Base-by-base conservation (phyloP, 2,113 vertebrate genomes). In the Sphaerodactylus townsendi region DNA sequence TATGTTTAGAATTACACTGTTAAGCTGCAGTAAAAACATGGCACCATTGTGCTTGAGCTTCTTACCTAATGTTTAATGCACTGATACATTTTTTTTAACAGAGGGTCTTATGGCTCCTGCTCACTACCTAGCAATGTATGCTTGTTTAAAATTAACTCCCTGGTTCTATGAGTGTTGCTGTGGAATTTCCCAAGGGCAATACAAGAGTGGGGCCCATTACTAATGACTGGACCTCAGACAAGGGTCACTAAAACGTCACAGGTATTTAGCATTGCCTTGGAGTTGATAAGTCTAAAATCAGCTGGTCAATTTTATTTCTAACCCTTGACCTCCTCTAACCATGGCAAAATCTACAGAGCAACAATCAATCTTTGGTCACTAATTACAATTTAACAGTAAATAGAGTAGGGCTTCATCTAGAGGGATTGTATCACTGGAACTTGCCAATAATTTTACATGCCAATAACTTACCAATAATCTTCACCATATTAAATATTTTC, bases 61-160 rank as follows among this genome's bases (percentile, higher is more conserved):
- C 28, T 30, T 59, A 76, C 33, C 15, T 30, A 73, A 25, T 56
- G 59, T 86, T 81, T 44, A 33, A 82, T 65, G 21, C 69, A 89
- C 23, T 0, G 0, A 86, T n/a, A 48, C 4, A 3, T 0, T 0
- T 65, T 62, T 71, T 53, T 50, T 75, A n/a, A 64, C 39, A 46
- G 10, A 50, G 41, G 9, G 14, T 75, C 30, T 75, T 35, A 53
- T 46, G 30, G 64, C 4, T 62, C 48, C 33, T 56, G 46, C 35
- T 37, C 70, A 70, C 62, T 59, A 59, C 41, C 64, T 17, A 69
- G 48, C 46, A 30, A 30, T 23, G 59, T 78, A 33, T 81, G 62
- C 48, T 81, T 2, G 19, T 53, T 4, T 14, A 3, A 17, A 48
- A 50, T 46, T 33, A 28, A 17, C 33, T 50, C 71, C 35, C 70